Base-by-base conservation (phyloP, 2,797 vertebrate species). In the Poeciliopsis presidionis region DNA sequence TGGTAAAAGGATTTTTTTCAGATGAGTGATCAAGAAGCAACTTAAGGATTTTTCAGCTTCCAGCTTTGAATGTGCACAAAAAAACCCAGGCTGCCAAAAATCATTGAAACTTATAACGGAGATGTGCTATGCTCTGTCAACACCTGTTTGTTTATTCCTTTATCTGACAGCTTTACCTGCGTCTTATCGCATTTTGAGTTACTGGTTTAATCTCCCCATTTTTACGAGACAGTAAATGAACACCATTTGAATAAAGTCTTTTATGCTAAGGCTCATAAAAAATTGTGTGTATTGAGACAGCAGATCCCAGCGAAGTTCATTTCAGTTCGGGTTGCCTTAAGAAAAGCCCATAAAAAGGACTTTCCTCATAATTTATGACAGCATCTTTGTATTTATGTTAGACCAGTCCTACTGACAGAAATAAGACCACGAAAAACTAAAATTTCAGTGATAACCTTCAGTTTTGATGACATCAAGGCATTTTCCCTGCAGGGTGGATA, bases 181-280 rank as follows among this genome's bases (percentile, higher is more conserved):
- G 43, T 74, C 75, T 80, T 75, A 83, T 39, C 22, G 59, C 3
- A n/a, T 70, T 51, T 53, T 90, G 93, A 95, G 80, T 91, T 92
- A 93, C 88, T 73, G 85, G 77, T 94, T 95, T 93, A 91, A 94
- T 95, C 94, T 88, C 3, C 41, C 83, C 75, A 76, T 45, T 70
- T 93, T 94, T 93, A 93, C 87, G 85, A 46, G 80, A 83, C 84
- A 82, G 80, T 93, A 91, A 92, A 92, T 92, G 86, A 91, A 88
- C 36, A 86, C 72, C 75, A 88, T 91, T 91, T 89, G 84, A 89
- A 89, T 88, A 82, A 90, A 88, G 80, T 81, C 67, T 70, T 70
- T 70, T 43, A 70, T 67, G 79, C 90, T 13, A 86, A 75, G 86
- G 75, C 84, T 89, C 90, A 83, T 92, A 45, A 89, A 94, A 94